These are phyloP conservation scores for Daubentonia madagascariensis DNA, from an alignment of 2,113 vertebrate species.

Conservation along the genomic window DNA sequence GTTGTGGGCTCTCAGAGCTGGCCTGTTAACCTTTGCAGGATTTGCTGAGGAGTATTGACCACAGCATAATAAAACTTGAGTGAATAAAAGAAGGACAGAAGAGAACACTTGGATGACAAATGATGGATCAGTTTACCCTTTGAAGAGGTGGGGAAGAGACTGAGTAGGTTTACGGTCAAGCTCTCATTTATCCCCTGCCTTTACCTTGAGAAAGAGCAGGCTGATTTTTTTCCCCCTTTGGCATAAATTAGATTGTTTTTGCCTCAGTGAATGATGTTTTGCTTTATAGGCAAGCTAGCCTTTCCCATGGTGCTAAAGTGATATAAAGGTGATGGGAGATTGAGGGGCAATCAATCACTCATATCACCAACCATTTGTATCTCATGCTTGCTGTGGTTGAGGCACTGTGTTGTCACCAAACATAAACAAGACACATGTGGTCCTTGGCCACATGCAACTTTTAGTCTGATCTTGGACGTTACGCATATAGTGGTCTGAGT, in stretches of 20 bases:
- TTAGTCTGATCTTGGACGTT: not conserved
- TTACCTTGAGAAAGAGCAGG: not conserved
- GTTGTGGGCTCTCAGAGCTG: constrained; percentile 61
- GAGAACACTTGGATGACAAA: constrained; percentile 52
- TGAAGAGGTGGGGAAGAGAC: not conserved
- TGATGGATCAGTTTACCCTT: constrained; percentile 60
- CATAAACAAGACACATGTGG: not conserved
- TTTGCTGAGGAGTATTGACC: constrained; percentile 50
- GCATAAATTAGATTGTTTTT: not conserved
- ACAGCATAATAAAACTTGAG: constrained; percentile 66
- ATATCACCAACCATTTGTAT: not conserved
- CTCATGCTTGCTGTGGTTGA: not conserved
- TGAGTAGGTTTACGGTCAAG: not conserved
- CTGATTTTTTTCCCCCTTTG: not conserved
- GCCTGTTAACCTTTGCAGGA: constrained; percentile 77
- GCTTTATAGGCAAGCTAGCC: not conserved
- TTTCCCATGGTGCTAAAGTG: not conserved
- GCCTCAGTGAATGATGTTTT: not conserved
- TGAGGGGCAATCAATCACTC: not conserved
- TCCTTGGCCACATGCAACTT: not conserved
- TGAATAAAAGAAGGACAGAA: constrained; percentile 46
- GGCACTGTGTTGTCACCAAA: not conserved
- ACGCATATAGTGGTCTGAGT: not conserved
- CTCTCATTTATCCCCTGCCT: not conserved
- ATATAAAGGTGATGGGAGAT: fast-evolving